These are phyloP conservation scores for Perca schrenkii DNA, from an alignment of 2,113 vertebrate species.

Conservation along the genomic window DNA sequence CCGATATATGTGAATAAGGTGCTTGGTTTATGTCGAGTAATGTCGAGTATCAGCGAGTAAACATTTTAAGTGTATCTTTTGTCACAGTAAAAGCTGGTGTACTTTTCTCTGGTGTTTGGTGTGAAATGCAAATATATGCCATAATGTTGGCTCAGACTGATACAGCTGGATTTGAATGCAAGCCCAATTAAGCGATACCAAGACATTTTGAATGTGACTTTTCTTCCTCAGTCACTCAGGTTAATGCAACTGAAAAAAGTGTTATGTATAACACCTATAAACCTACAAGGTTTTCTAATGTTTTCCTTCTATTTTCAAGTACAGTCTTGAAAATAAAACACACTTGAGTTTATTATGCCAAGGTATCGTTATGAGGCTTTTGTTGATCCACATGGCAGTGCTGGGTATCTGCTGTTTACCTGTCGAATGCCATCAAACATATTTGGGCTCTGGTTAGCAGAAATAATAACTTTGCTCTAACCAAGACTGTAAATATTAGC, in stretches of 20 bases:
- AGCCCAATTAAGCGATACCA: conserved; percentile 22
- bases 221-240: not conserved
- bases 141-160: conserved; percentile 3
- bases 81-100: conserved; percentile 36
- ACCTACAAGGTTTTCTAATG: conserved; percentile 5
- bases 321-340: conserved; percentile 17
- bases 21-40: conserved; percentile 49
- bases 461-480: conserved; percentile 44
- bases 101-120: conserved; percentile 41
- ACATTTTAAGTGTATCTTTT: conserved; percentile 19
- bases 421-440: conserved; percentile 48
- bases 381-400: conserved; percentile 15
- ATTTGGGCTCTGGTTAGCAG: conserved; percentile 63
- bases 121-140: conserved; percentile 23
- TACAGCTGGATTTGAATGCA: not conserved
- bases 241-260: not conserved
- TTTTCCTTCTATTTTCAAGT: conserved; percentile 9
- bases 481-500: conserved; percentile 39
- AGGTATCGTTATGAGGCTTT: conserved; percentile 50
- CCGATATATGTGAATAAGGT: conserved; percentile 77
- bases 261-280: not conserved
- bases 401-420: conserved; percentile 49
- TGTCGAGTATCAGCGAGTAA: conserved; percentile 33
- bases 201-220: conserved; percentile 53
- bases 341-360: conserved; percentile 47